Percentiles rank a stretch among this genome's conserved stretches.
phyloP scores from a whole-genome alignment of 1,140 invertebrate genomes.

The Trichonephila clavata region DNA sequence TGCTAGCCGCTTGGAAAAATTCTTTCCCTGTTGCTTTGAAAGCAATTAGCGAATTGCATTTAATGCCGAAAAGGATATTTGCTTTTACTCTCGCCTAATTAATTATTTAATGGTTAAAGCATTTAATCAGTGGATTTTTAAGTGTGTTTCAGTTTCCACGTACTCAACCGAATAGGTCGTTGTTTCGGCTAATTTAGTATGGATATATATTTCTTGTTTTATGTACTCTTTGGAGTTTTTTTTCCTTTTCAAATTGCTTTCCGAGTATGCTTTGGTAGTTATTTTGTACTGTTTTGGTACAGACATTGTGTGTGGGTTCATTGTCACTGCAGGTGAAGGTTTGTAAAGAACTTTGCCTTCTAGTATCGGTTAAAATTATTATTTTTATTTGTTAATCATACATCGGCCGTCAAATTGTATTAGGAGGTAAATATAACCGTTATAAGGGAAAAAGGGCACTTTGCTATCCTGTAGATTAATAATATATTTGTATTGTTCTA shows the following conservation, averaged over 20 bases:
- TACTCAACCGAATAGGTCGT: background rate
- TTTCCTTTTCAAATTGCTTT: too few species aligned
- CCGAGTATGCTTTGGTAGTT: background rate
- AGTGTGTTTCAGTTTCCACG: background rate
- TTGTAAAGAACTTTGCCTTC: too few species aligned
- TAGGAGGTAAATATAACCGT: too few species aligned
- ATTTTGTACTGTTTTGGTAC: too few species aligned
- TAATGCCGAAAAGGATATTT: slow-evolving; percentile 41
- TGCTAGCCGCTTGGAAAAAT: background rate
- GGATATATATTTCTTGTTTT: background rate
- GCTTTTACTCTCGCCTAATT: slow-evolving; percentile 30
- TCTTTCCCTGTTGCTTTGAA: slow-evolving; percentile 30
- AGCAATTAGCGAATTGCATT: slow-evolving; percentile 43
- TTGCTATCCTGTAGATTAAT: too few species aligned
- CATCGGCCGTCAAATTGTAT: too few species aligned
- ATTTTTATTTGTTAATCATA: too few species aligned
- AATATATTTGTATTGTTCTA: too few species aligned
- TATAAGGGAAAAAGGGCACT: too few species aligned
- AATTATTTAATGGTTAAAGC: slow-evolving; percentile 31
- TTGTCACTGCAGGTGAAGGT: too few species aligned
- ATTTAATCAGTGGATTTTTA: slow-evolving; percentile 39
- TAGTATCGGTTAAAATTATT: too few species aligned
- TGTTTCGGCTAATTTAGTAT: background rate
- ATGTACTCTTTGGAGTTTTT: background rate
- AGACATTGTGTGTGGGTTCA: too few species aligned